A percentile compares a stretch with the other conserved stretches of the same genome.
These are phyloP conservation scores for Mobula hypostoma DNA, from an alignment of 2,113 vertebrate genomes.

Conservation along the genomic window DNA sequence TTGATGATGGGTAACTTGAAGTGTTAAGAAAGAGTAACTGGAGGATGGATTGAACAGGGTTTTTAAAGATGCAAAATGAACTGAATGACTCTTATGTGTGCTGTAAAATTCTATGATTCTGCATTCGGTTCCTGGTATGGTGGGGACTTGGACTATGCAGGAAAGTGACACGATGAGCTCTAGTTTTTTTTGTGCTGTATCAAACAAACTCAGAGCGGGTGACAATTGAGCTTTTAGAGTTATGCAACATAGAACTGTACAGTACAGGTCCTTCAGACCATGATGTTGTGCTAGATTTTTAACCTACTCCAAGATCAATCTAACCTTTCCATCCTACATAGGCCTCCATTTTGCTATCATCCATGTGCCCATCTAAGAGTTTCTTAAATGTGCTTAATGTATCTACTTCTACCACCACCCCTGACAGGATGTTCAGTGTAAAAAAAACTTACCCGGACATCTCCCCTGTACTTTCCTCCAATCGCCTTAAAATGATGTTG, in stretches of 20 bases:
- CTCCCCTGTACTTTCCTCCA: no score
- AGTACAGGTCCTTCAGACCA: no score
- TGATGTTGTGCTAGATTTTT: no score
- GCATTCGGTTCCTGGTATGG: not conserved
- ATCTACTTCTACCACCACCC: no score
- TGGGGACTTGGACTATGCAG: not conserved
- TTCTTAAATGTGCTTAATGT: no score
- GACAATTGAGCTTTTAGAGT: not conserved
- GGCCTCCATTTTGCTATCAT: no score
- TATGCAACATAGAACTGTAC: not conserved
- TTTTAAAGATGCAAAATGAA: not conserved
- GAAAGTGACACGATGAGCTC: not conserved
- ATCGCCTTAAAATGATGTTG: no score
- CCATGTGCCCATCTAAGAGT: no score
- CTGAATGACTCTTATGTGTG: not conserved
- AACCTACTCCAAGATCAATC: no score
- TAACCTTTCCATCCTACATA: no score
- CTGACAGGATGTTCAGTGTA: no score
- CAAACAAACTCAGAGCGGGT: not conserved
- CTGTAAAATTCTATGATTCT: not conserved
- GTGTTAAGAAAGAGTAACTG: not conserved
- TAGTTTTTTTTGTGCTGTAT: not conserved
- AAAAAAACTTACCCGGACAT: no score
- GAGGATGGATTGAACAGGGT: not conserved
- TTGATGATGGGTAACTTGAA: not conserved